Percentiles rank a stretch among this genome's conserved stretches.
Evolutionary conservation across 2,888 invertebrate genomes (phyloP).

Genomic region (Anorthoa munda): DNA sequence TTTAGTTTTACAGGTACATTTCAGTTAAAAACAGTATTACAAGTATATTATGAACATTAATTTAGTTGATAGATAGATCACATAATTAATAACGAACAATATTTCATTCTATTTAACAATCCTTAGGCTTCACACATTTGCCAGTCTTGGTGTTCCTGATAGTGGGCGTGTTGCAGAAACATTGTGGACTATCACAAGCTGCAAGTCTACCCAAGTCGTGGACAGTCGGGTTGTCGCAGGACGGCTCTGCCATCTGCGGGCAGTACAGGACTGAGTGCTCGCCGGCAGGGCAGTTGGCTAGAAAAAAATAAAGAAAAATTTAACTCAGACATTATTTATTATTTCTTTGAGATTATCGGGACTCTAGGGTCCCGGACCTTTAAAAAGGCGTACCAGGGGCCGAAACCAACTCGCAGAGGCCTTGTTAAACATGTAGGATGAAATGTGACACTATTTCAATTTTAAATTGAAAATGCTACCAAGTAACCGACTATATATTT

Average conservation of each 20-base stretch:
- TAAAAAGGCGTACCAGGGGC: no score
- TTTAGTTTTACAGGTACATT: no score
- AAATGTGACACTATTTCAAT: no score
- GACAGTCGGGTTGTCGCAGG: slow-evolving; percentile 77
- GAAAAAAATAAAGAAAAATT: slow-evolving; percentile 36
- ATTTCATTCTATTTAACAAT: slow-evolving; percentile 61
- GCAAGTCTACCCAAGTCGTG: slow-evolving; percentile 61
- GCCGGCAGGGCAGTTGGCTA: slow-evolving; percentile 76
- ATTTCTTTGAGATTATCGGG: no score
- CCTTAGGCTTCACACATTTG: slow-evolving; percentile 71
- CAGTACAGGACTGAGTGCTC: slow-evolving; percentile 84
- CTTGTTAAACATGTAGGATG: no score
- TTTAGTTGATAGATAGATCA: no score
- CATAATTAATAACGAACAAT: background rate
- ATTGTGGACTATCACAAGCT: slow-evolving; percentile 77
- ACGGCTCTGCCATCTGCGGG: slow-evolving; percentile 77
- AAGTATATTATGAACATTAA: no score
- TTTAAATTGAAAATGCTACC: no score
- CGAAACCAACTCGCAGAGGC: no score
- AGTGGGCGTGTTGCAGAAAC: slow-evolving; percentile 79
- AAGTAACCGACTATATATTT: no score
- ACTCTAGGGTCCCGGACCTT: no score
- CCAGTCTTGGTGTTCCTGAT: slow-evolving; percentile 76
- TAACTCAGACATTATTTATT: background rate
- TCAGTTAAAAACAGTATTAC: no score